A percentile compares a stretch with the other conserved stretches of the same genome.
Evolutionary conservation across 92 coral and sea anemone species (phyloP).

Genomic region (Heliopora coerulea): DNA sequence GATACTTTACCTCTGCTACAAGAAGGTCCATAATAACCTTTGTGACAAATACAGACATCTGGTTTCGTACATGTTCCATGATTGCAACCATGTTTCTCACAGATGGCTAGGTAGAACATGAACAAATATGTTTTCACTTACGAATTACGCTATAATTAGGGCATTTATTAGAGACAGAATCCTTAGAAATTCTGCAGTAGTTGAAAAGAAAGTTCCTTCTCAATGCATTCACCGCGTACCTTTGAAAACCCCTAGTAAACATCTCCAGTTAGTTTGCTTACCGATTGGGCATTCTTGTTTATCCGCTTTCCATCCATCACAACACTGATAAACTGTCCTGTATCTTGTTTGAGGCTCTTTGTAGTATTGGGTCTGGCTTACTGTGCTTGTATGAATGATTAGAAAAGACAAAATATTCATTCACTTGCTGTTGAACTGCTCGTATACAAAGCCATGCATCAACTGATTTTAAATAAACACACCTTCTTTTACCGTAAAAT

Average conservation of each 20-base stretch:
- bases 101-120: constrained; percentile 62
- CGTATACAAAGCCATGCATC: too few relatives aligned
- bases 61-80: constrained; percentile 70
- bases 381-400: not conserved
- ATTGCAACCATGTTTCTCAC: constrained; percentile 56
- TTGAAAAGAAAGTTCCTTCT: too few relatives aligned
- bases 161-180: too few relatives aligned
- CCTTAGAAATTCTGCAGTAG: too few relatives aligned
- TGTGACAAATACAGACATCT: constrained; percentile 64
- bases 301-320: constrained; percentile 71
- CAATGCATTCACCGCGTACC: too few relatives aligned
- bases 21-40: constrained; percentile 73
- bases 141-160: too few relatives aligned
- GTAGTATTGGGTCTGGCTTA: not conserved
- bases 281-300: constrained; percentile 61
- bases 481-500: too few relatives aligned
- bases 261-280: too few relatives aligned
- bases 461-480: too few relatives aligned
- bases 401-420: not conserved
- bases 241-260: too few relatives aligned
- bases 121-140: not conserved
- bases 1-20: constrained; percentile 95
- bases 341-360: constrained; percentile 12
- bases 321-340: constrained; percentile 61
- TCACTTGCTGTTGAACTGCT: too few relatives aligned